Percentiles rank a stretch among this genome's conserved stretches.
Conservation (phyloP, 2,888 invertebrate species). For the Melipona beecheii region DNA sequence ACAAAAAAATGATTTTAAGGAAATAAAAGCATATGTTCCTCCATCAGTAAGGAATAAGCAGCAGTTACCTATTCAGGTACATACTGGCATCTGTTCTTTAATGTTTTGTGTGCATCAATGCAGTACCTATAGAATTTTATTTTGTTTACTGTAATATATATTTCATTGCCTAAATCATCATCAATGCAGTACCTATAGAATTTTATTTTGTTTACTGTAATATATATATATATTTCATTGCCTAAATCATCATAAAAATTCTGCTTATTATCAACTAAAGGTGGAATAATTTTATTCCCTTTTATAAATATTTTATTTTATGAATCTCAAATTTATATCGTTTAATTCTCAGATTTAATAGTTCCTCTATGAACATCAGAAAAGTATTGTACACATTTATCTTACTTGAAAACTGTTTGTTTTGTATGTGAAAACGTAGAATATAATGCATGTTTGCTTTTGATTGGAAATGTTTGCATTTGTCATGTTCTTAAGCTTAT, state of each 20-base stretch:
- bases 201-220: slow-evolving; percentile 34
- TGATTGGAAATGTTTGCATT: background rate
- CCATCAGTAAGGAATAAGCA: slow-evolving; percentile 53
- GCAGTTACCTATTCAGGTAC: slow-evolving; percentile 74
- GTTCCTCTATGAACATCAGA: slow-evolving; percentile 5
- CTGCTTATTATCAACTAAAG: slow-evolving; percentile 29
- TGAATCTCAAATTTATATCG: slow-evolving; percentile 19
- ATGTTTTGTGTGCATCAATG: slow-evolving; percentile 53
- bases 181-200: slow-evolving; percentile 25
- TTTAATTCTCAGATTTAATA: slow-evolving; percentile 11
- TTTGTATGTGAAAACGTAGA: background rate
- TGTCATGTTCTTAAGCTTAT: background rate
- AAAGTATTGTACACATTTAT: slow-evolving; percentile 10
- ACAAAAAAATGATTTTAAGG: slow-evolving; percentile 64
- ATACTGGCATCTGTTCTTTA: slow-evolving; percentile 53
- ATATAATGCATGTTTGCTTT: slow-evolving; percentile 8
- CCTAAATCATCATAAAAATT: slow-evolving; percentile 16
- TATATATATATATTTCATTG: slow-evolving; percentile 47
- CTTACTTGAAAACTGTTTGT: slow-evolving; percentile 23
- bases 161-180: slow-evolving; percentile 34
- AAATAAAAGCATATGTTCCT: slow-evolving; percentile 66
- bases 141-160: slow-evolving; percentile 30
- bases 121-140: slow-evolving; percentile 34
- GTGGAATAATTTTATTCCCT: slow-evolving; percentile 15
- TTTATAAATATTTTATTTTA: slow-evolving; percentile 18